Percentiles rank a stretch among this genome's conserved stretches.
phyloP scores from a whole-genome alignment of 2,113 vertebrate species.

The Triplophysa rosa region DNA sequence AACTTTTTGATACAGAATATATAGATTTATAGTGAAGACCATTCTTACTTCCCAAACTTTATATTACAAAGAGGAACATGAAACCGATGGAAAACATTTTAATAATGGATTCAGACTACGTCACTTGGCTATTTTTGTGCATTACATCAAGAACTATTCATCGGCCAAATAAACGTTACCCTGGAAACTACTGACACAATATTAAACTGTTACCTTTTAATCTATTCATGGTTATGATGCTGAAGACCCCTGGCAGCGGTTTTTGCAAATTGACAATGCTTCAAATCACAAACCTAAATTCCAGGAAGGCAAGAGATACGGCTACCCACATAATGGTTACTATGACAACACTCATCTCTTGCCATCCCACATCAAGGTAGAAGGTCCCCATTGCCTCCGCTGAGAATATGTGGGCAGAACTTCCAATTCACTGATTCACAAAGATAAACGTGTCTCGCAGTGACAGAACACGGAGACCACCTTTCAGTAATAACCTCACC shows the following conservation, averaged over 20 bases:
- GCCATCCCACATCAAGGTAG: slow-evolving; percentile 45
- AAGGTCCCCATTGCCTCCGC: slow-evolving; percentile 32
- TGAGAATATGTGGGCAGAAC: slow-evolving; percentile 31
- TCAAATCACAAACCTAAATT: slow-evolving; percentile 36
- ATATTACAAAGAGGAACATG: not conserved
- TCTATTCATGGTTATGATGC: slow-evolving; percentile 33
- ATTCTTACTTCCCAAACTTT: not conserved
- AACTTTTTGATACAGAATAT: not conserved
- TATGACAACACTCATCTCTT: slow-evolving; percentile 44
- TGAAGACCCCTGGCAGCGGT: slow-evolving; percentile 36
- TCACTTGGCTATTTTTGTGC: not conserved
- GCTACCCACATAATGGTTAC: slow-evolving; percentile 45
- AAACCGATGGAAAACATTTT: not conserved
- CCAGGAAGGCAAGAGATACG: slow-evolving; percentile 36
- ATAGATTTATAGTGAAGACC: not conserved
- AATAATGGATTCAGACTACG: not conserved
- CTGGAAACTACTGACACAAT: not conserved
- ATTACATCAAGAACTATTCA: not conserved
- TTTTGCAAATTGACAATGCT: slow-evolving; percentile 17
- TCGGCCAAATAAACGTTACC: not conserved
- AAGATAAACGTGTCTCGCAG: not conserved
- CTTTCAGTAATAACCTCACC: not conserved
- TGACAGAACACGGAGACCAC: slow-evolving; percentile 27
- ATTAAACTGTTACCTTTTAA: slow-evolving; percentile 28
- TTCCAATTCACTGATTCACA: slow-evolving; percentile 29